phyloP scores from a whole-genome alignment of 92 coral and sea anemone species.

The Montipora capitata region DNA sequence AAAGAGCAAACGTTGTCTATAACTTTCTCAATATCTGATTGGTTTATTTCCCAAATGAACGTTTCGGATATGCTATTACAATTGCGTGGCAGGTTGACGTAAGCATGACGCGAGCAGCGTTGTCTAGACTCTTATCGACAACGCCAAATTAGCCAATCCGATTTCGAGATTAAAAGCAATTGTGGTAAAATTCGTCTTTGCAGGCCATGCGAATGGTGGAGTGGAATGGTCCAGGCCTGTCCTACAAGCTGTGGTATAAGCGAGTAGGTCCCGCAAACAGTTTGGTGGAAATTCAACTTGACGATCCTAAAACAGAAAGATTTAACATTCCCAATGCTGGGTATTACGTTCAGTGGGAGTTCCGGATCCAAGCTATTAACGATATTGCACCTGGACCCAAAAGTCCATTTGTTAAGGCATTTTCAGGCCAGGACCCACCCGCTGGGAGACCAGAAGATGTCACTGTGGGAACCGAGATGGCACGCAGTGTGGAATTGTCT shows the following conservation, averaged over 20 bases:
- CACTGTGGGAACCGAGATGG: constrained; percentile 35
- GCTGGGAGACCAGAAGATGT: constrained; percentile 59
- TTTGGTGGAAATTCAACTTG: background rate
- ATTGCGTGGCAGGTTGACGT: too few species aligned
- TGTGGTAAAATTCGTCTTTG: too few species aligned
- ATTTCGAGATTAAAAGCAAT: too few species aligned
- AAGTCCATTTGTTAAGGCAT: constrained; percentile 56
- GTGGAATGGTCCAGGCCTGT: constrained; percentile 69
- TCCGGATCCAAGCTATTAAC: constrained; percentile 77
- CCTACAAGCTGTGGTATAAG: constrained; percentile 58
- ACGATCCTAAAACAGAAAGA: constrained; percentile 13
- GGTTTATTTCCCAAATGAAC: too few species aligned
- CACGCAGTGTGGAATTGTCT: constrained; percentile 61
- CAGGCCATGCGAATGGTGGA: constrained; percentile 86
- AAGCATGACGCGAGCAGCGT: too few species aligned
- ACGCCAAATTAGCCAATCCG: too few species aligned
- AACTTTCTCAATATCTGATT: too few species aligned
- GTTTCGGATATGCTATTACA: too few species aligned
- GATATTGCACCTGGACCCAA: constrained; percentile 62
- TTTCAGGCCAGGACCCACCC: constrained; percentile 86
- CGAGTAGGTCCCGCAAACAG: background rate
- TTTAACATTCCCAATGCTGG: constrained; percentile 75
- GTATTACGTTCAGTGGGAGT: constrained; percentile 77
- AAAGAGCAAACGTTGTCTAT: too few species aligned
- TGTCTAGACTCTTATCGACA: too few species aligned